A percentile compares a stretch with the other conserved stretches of the same genome.
phyloP scores from a whole-genome alignment of 2,797 vertebrate species.

The Tachyglossus aculeatus region DNA sequence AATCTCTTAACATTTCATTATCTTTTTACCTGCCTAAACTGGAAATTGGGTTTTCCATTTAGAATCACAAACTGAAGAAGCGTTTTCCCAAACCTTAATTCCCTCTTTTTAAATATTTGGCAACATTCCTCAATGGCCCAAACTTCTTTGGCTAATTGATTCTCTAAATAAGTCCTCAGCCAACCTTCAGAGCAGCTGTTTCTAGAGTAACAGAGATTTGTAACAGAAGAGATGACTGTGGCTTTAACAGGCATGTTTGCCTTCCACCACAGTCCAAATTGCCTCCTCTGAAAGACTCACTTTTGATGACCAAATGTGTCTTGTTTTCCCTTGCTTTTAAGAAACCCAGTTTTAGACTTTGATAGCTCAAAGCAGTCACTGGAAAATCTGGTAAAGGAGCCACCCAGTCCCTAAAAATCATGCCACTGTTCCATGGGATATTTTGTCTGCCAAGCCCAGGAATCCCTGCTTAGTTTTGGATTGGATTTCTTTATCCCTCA shows the following conservation, averaged over 20 bases:
- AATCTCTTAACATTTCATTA: not conserved
- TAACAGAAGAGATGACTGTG: slow-evolving; percentile 28
- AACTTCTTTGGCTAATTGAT: slow-evolving; percentile 38
- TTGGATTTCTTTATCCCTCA: slow-evolving; percentile 26
- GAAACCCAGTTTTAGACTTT: slow-evolving; percentile 30
- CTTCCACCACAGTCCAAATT: slow-evolving; percentile 16
- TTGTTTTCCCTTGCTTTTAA: slow-evolving; percentile 30
- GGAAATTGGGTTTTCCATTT: not conserved
- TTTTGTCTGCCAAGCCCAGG: slow-evolving; percentile 42
- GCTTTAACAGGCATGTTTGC: slow-evolving; percentile 29
- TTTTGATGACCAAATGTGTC: slow-evolving; percentile 47
- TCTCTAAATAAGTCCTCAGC: slow-evolving; percentile 54
- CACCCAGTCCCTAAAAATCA: slow-evolving; percentile 8
- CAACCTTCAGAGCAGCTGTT: slow-evolving; percentile 54
- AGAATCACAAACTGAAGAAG: slow-evolving; percentile 23
- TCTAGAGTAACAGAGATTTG: slow-evolving; percentile 27
- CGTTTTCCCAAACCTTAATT: slow-evolving; percentile 35
- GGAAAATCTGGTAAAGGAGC: slow-evolving; percentile 27
- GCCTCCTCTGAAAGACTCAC: slow-evolving; percentile 24
- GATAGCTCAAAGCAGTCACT: slow-evolving; percentile 39
- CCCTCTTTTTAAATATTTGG: slow-evolving; percentile 25
- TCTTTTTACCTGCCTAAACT: not conserved
- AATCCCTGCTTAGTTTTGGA: slow-evolving; percentile 26
- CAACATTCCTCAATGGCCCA: slow-evolving; percentile 25
- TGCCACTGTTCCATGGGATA: slow-evolving; percentile 12